Conservation (phyloP, 2,113 vertebrate genomes). For the Oceanodroma tethys region DNA sequence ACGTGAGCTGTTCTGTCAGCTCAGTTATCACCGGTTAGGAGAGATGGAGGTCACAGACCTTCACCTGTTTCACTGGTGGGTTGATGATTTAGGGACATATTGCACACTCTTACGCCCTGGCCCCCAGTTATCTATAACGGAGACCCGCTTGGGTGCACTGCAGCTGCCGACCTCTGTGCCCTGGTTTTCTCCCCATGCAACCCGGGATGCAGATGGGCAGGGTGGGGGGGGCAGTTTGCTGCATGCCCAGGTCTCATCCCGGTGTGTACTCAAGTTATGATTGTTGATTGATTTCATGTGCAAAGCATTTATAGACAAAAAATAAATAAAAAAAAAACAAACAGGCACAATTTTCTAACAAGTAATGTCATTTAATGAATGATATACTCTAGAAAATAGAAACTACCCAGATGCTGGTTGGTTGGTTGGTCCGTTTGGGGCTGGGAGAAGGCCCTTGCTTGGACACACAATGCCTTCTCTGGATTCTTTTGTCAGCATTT, state of each 20-base stretch:
- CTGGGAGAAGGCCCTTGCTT: conserved; percentile 23
- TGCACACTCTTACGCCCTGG: not conserved
- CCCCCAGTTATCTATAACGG: rapidly evolving
- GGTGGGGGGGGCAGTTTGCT: not conserved
- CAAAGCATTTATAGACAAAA: not conserved
- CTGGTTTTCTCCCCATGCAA: not conserved
- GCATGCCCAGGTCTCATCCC: not conserved
- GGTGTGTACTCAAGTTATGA: rapidly evolving
- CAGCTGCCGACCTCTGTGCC: not conserved
- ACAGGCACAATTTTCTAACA: conserved; percentile 47
- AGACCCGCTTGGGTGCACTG: not conserved
- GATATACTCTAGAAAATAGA: conserved; percentile 65
- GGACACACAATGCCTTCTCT: not conserved
- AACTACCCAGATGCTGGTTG: conserved; percentile 65
- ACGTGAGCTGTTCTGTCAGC: not conserved
- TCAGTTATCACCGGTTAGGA: not conserved
- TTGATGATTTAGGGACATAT: not conserved
- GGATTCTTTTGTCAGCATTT: conserved; percentile 17
- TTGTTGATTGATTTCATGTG: not conserved
- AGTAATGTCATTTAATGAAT: conserved; percentile 68
- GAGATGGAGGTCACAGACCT: not conserved
- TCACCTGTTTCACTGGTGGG: not conserved
- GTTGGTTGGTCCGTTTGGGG: conserved; percentile 30
- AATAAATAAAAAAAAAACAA: not conserved
- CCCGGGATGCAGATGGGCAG: not conserved